Base-by-base conservation (phyloP, 2,113 vertebrate genomes). In the Hymenochirus boettgeri region DNA sequence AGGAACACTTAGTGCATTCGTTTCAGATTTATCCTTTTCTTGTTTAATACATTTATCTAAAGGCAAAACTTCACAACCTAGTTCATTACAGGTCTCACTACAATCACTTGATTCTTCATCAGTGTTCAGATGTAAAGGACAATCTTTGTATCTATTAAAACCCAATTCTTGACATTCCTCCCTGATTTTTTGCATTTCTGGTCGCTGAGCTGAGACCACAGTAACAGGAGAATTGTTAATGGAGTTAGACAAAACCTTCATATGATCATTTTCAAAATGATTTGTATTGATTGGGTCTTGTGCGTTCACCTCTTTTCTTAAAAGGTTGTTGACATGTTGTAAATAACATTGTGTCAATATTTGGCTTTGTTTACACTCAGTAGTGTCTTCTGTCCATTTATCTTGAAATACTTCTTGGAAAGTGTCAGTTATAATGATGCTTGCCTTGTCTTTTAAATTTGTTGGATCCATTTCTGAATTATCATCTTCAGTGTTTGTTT, bases 141-240 rank as follows among this genome's bases (percentile, higher is more conserved):
- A 4, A 15, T 2, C 33, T 12, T 15, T 42, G 15, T 42, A 13
- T n/a, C 50, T 42, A 45, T 23, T 2, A 21, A 3, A 12, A 46
- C 21, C 31, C 54, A 21, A 27, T 10, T 48, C 31, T 23, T 47
- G 42, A 42, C 53, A 17, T 27, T 58, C 74, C 57, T 52, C 56
- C 35, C 59, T 60, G 25, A 72, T 58, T 60, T 75, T 72, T 62
- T 81, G 76, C 8, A 75, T 69, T 33, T 25, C 74, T 67, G 78
- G 73, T 57, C 80, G 73, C 29, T 81, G 75, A 53, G 73, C 71
- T 25, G 79, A 60, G 24, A 74, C 24, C 37, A 70, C 70, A 62
- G 81, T 57, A 10, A 77, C 63, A 1, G 56, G 3, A 26, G 75
- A 9, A 45, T 72, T 71, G n/a, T 11, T 35, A 12, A 3, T 12